Base-by-base conservation (phyloP, 2,797 vertebrate species). In the Rhinogobio ventralis region DNA sequence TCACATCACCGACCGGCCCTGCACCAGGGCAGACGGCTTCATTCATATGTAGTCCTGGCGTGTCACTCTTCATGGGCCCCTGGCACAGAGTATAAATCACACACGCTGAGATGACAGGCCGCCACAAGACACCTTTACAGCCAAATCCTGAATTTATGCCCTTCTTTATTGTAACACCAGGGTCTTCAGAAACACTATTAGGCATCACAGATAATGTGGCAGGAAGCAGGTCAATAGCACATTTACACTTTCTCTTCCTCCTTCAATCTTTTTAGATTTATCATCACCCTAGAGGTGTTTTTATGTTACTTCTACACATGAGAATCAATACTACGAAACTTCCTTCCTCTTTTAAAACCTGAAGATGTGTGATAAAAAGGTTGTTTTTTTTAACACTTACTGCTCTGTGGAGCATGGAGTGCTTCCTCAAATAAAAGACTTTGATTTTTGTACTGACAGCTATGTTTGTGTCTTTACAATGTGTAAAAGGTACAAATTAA, bases 351-450 rank as follows among this genome's bases (percentile, higher is more conserved):
- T 86, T 89, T 51, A 49, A 76, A 89, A 92, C 83, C 91, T 33
- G 88, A 82, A 86, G 19, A 73, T 83, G 36, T 76, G 30, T 90
- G 83, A 90, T 91, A 91, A 93, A 64, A 92, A 78, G 6, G 72
- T 62, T 39, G 78, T 62, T 86, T 72, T 64, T 9, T 64, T 62
- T 28, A 30, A 86, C 72, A 57, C 83, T 87, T 90, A 93, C 91
- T 90, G 90, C 88, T 64, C 45, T 64, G 49, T 74, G 42, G 64
- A 66, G 13, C 86, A 76, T 33, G 82, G 80, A 87, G 88, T 82
- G 79, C 86, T 55, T 73, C 79, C 87, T 91, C 91, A 93, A 90
- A 93, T 92, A n/a, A 89, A 88, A 88, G 19, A 88, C 88, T 75
- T 69, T 89, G 86, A 90, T 88, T 75, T 68, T 79, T 85, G 82